Conservation (phyloP, 2,113 vertebrate species). For the Phylloscopus whistleri region DNA sequence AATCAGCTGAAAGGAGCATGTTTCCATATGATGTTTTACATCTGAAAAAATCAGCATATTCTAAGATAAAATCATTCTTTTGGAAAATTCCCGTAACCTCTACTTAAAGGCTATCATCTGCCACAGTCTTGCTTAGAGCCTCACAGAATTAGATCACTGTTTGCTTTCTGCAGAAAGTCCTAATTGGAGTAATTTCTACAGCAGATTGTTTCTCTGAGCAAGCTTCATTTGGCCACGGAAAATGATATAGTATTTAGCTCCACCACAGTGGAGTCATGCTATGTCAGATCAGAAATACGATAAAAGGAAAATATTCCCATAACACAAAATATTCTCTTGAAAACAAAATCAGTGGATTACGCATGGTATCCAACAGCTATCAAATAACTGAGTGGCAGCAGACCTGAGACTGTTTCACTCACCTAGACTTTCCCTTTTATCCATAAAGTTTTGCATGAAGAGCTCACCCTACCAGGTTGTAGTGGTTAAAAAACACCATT, state of each 20-base stretch:
- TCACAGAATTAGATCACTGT: background rate
- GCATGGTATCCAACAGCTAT: background rate
- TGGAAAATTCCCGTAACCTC: background rate
- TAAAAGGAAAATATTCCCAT: conserved; percentile 1
- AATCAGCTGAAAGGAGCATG: background rate
- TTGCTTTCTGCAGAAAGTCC: background rate
- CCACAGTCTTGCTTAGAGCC: background rate
- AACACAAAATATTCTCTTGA: background rate
- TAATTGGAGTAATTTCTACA: background rate
- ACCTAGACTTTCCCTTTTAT: background rate
- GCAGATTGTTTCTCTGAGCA: background rate
- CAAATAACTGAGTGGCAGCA: background rate
- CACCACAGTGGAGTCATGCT: background rate
- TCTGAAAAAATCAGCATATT: conserved; percentile 2
- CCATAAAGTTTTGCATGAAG: conserved; percentile 31
- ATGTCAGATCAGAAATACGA: background rate
- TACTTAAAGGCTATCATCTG: background rate
- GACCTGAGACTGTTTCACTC: background rate
- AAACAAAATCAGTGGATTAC: background rate
- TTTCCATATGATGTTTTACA: background rate
- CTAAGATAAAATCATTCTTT: background rate
- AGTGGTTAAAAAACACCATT: conserved; percentile 61
- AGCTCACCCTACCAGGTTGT: conserved; percentile 36
- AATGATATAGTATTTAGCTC: background rate
- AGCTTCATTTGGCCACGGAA: background rate